Conservation (phyloP, 2,888 invertebrate genomes). For the Tachina lurida region DNA sequence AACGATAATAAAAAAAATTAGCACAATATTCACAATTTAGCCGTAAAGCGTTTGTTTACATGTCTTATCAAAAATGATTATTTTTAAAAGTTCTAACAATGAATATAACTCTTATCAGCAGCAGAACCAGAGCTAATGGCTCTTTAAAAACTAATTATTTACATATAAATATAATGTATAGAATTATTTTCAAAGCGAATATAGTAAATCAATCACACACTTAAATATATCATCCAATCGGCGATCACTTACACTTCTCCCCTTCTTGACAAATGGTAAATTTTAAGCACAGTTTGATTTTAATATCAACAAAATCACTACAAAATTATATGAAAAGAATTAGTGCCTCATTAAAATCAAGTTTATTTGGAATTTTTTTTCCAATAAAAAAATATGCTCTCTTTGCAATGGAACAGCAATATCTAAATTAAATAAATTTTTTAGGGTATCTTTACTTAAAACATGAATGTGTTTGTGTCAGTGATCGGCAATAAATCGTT, state of each 20-base stretch:
- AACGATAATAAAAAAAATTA: not conserved
- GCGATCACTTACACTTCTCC: not conserved
- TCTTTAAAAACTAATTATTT: slow-evolving; percentile 17
- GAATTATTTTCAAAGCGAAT: not conserved
- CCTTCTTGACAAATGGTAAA: not conserved
- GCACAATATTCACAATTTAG: not conserved
- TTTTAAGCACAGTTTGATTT: not conserved
- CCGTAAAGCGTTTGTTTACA: not conserved
- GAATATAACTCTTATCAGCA: slow-evolving; percentile 15
- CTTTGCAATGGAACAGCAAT: too few species aligned
- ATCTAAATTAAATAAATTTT: too few species aligned
- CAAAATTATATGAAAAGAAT: slow-evolving; percentile 29
- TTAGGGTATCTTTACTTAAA: too few species aligned
- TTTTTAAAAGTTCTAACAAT: slow-evolving; percentile 13
- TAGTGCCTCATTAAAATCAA: slow-evolving; percentile 48
- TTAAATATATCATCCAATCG: not conserved
- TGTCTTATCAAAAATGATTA: not conserved
- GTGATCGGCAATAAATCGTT: too few species aligned
- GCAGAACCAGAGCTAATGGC: not conserved
- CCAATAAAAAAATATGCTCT: not conserved
- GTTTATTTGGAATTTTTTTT: slow-evolving; percentile 40
- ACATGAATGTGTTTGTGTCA: too few species aligned
- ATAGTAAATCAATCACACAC: not conserved
- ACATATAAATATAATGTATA: not conserved
- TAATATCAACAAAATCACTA: not conserved